Evolutionary conservation across 2,888 invertebrate species (phyloP).

Genomic region (Phasia obesa): DNA sequence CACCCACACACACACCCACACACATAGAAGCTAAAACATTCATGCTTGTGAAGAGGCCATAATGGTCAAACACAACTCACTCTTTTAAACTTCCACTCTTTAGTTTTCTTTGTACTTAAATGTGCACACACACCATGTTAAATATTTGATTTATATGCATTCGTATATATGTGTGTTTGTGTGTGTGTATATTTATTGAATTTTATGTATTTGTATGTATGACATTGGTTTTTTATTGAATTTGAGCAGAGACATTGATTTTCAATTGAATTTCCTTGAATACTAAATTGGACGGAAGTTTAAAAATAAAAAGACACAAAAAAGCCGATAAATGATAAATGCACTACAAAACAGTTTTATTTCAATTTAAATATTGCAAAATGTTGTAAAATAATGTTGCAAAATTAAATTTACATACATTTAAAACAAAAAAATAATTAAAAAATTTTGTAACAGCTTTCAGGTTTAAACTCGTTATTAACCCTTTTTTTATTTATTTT

Average conservation of each 20-base stretch:
- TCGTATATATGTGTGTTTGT: not conserved
- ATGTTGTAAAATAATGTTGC: conserved; percentile 22
- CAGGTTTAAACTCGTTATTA: not conserved
- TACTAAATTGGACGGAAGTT: conserved; percentile 70
- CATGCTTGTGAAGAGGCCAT: conserved; percentile 15
- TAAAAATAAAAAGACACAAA: conserved; percentile 28
- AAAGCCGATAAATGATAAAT: conserved; percentile 20
- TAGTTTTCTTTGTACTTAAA: not conserved
- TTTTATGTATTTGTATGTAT: conserved; percentile 28
- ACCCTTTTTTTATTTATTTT: not conserved
- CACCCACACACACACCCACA: not conserved
- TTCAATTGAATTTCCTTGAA: conserved; percentile 72
- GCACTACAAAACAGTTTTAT: conserved; percentile 47
- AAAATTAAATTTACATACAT: conserved; percentile 28
- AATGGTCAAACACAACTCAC: conserved; percentile 10
- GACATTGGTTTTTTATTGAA: conserved; percentile 45
- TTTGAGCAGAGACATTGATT: conserved; percentile 69
- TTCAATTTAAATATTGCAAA: conserved; percentile 45
- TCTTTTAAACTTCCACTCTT: conserved; percentile 12
- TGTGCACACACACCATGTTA: not conserved
- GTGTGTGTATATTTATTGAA: conserved; percentile 26
- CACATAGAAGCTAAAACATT: too few relatives aligned
- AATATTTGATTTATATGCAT: conserved; percentile 33
- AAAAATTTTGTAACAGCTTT: not conserved
- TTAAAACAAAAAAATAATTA: conserved; percentile 19